Conservation (phyloP, 2,797 vertebrate species). For the Hozukius guyotensis region DNA sequence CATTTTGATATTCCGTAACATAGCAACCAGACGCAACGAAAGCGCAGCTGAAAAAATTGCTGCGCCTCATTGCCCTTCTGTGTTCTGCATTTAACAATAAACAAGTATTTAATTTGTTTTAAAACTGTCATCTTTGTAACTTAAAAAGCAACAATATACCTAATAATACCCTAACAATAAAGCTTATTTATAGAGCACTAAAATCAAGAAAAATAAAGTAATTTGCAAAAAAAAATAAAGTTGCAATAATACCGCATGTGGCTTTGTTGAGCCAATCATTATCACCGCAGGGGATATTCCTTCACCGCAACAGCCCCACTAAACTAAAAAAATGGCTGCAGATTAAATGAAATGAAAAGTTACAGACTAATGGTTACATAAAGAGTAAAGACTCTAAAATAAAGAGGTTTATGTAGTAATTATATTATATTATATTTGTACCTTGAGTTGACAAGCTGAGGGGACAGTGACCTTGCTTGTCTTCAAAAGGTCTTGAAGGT, state of each 20-base stretch:
- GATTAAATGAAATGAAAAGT: not conserved
- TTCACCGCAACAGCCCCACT: not conserved
- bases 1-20: not conserved
- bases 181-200: not conserved
- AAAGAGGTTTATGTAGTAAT: not conserved
- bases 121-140: too few species aligned
- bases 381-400: not conserved
- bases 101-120: not conserved
- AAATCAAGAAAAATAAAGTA: too few species aligned
- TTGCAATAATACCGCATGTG: not conserved
- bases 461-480: not conserved
- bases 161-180: not conserved
- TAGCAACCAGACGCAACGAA: not conserved
- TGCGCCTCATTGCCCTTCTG: not conserved
- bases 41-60: too few species aligned
- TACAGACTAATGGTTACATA: not conserved
- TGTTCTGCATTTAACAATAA: not conserved
- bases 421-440: not conserved
- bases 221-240: too few species aligned
- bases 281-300: not conserved
- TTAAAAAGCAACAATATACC: too few species aligned
- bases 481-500: conserved; percentile 12
- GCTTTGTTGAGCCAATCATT: not conserved
- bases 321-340: not conserved
- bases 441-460: not conserved